Base-by-base conservation (phyloP, 1,140 invertebrate genomes). In the Laupala kohalensis region DNA sequence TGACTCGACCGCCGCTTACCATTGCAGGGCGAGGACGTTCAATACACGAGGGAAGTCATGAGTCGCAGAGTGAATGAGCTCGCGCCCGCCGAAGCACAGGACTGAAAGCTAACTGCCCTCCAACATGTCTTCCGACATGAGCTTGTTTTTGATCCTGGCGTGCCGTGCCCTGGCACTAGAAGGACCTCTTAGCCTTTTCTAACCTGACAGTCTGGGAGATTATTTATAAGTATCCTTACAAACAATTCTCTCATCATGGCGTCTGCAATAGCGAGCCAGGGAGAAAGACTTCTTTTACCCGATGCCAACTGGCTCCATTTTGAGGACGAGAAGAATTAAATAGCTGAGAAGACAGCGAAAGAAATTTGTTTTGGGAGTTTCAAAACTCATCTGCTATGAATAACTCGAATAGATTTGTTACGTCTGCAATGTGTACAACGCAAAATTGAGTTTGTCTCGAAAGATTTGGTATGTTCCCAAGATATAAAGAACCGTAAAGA, bases 251-350 rank as follows among this genome's bases (percentile, higher is more conserved):
- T 25, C 67, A 3, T 68, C 6, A 30, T 37, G 27, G 67, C 9
- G 27, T n/a, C 67, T 68, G 28, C 26, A 68, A 68, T 68, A 29
- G 29, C 9, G 29, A 29, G 28, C 6, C 27, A 27, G 24, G 13
- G 29, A 37, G 67, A 68, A 68, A 6, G 24, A n/a, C 28, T 68
- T 37, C 67, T 68, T 68, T 68, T 27, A 68, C 29, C 29, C 26
- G 27, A 27, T 64, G 69, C 69, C 69, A 70, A 64, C 69, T 64
- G 30, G n/a, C 25, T 64, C 30, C 28, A 24, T 53, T 28, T 65
- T 27, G 23, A 28, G 64, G 15, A 67, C 12, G 23, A 71, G 70
- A 71, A 30, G 23, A 71, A 53, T 53, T 68, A 29, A 68, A 68
- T 68, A n/a, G 26, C 28, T 30, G 28, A 63, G 64, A 66, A 66